phyloP scores from a whole-genome alignment of 2,113 vertebrate species.

The Heliornis fulica region DNA sequence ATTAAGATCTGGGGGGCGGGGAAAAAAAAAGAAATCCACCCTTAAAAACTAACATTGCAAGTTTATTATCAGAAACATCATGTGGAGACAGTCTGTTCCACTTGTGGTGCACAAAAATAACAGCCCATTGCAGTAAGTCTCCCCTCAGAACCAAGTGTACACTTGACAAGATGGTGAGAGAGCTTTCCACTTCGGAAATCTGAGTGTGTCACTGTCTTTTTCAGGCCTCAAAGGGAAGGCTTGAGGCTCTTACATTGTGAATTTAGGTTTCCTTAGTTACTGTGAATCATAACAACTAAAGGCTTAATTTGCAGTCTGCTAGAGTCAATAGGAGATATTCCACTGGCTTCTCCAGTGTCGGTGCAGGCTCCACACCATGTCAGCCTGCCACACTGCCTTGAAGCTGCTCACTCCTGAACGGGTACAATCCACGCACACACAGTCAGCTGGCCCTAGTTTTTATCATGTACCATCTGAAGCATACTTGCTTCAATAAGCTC shows the following conservation, averaged over 20 bases:
- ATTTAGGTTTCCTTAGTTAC: conserved; percentile 62
- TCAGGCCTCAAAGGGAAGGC: background rate
- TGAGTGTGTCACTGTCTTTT: background rate
- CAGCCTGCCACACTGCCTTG: background rate
- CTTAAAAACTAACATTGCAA: background rate
- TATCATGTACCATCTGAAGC: background rate
- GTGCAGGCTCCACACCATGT: background rate
- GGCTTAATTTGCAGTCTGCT: conserved; percentile 42
- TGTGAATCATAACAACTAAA: conserved; percentile 29
- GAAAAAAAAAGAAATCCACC: background rate
- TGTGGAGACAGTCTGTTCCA: background rate
- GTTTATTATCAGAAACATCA: background rate
- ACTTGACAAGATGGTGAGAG: background rate
- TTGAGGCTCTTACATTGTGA: background rate
- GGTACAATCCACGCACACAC: background rate
- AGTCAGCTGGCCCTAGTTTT: background rate
- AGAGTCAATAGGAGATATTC: conserved; percentile 43
- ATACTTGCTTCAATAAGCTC: background rate
- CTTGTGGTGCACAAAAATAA: background rate
- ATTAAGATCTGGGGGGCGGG: background rate
- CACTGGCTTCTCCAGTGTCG: background rate
- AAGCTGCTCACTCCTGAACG: background rate
- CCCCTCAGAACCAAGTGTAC: background rate
- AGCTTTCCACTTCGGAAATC: background rate
- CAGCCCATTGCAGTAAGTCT: background rate